Conservation (phyloP, 2,113 vertebrate species). For the Melanerpes formicivorus region DNA sequence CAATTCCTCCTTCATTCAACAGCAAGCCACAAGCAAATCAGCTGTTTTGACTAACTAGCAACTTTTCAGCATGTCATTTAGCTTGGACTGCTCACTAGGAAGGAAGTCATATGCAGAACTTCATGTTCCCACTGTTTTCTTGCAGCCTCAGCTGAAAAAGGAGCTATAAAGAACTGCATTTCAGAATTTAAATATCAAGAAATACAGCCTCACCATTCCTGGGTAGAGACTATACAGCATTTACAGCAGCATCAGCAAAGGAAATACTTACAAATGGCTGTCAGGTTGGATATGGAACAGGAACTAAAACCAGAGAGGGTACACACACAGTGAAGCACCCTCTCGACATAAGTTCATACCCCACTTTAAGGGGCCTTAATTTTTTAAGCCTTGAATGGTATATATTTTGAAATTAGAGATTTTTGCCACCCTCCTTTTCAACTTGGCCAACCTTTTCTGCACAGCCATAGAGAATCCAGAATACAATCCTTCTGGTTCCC, state of each 20-base stretch:
- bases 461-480: background rate
- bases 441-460: background rate
- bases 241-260: background rate
- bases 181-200: background rate
- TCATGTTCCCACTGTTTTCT: background rate
- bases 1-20: background rate
- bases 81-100: background rate
- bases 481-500: background rate
- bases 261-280: background rate
- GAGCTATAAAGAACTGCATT: background rate
- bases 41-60: background rate
- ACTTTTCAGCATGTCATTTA: background rate
- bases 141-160: background rate
- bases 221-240: background rate
- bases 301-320: conserved; percentile 9
- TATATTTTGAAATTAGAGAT: background rate
- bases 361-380: background rate
- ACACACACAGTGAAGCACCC: background rate
- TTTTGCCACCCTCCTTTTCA: background rate
- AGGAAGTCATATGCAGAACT: background rate
- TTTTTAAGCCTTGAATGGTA: background rate
- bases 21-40: background rate
- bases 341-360: background rate
- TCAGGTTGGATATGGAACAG: background rate
- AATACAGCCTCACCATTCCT: background rate